A percentile compares a stretch with the other conserved stretches of the same genome.
phyloP scores from a whole-genome alignment of 2,888 invertebrate species.

The Cosmia pyralina region DNA sequence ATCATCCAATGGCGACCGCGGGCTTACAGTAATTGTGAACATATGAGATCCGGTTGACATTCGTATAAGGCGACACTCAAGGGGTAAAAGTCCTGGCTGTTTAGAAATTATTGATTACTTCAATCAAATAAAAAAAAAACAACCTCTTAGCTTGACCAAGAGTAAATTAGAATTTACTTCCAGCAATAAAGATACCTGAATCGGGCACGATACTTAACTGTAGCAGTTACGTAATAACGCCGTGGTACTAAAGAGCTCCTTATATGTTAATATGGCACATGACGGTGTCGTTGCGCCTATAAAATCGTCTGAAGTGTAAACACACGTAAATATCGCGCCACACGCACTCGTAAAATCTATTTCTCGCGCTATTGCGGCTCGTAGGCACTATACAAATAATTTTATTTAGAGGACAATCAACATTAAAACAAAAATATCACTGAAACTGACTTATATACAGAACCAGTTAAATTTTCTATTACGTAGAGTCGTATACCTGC shows the following conservation, averaged over 20 bases:
- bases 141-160: slow-evolving; percentile 35
- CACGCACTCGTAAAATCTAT: slow-evolving; percentile 89
- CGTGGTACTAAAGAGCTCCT: slow-evolving; percentile 75
- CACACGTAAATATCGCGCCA: slow-evolving; percentile 88
- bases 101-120: neutral
- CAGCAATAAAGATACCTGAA: slow-evolving; percentile 59
- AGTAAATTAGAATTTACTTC: slow-evolving; percentile 51
- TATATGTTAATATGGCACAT: slow-evolving; percentile 80
- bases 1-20: too few relatives aligned
- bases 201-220: slow-evolving; percentile 47
- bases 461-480: slow-evolving; percentile 47
- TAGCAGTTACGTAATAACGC: slow-evolving; percentile 64
- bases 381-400: slow-evolving; percentile 77
- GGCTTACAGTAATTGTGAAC: too few relatives aligned
- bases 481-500: slow-evolving; percentile 22
- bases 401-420: slow-evolving; percentile 78
- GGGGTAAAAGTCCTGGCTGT: neutral
- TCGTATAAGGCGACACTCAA: too few relatives aligned
- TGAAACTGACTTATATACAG: slow-evolving; percentile 55
- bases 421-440: slow-evolving; percentile 68
- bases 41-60: too few relatives aligned
- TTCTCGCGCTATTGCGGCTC: slow-evolving; percentile 84
- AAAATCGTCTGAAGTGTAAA: slow-evolving; percentile 88
- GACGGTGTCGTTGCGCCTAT: slow-evolving; percentile 89
- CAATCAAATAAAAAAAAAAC: neutral